These are phyloP conservation scores for Allygus modestus DNA, from an alignment of 2,888 invertebrate genomes.

Conservation along the genomic window DNA sequence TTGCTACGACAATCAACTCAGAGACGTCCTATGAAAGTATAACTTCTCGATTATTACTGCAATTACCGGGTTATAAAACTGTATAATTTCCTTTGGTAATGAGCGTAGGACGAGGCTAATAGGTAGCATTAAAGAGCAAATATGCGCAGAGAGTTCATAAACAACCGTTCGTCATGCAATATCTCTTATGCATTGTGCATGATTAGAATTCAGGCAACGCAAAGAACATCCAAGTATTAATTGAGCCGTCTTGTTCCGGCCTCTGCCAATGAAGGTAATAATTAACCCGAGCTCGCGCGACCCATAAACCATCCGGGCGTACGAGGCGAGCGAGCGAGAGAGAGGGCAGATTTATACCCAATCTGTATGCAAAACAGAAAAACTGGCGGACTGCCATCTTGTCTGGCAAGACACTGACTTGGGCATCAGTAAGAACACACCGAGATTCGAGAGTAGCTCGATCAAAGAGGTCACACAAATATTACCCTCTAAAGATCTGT, in stretches of 20 bases:
- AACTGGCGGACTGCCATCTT: conserved; percentile 39
- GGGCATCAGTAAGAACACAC: background rate
- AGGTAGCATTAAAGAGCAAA: too few species aligned
- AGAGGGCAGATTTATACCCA: conserved; percentile 19
- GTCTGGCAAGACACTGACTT: background rate
- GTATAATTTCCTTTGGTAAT: too few species aligned
- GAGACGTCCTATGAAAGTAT: too few species aligned
- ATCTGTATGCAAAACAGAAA: conserved; percentile 46
- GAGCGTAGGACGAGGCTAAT: too few species aligned
- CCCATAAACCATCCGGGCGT: conserved; percentile 48
- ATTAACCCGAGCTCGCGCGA: conserved; percentile 16
- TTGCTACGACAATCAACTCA: too few species aligned
- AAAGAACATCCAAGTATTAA: background rate
- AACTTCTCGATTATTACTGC: too few species aligned
- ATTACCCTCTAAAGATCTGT: background rate
- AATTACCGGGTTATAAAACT: too few species aligned
- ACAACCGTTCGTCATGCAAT: too few species aligned
- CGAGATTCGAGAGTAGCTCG: background rate
- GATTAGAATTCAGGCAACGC: conserved; percentile 11
- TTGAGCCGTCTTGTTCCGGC: conserved; percentile 41
- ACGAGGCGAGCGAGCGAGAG: too few species aligned
- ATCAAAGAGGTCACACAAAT: background rate
- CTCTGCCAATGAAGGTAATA: conserved; percentile 1
- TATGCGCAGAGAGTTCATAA: too few species aligned
- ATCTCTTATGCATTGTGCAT: background rate